Conservation (phyloP, 2,888 invertebrate species). For the Chelonus formosanus region DNA sequence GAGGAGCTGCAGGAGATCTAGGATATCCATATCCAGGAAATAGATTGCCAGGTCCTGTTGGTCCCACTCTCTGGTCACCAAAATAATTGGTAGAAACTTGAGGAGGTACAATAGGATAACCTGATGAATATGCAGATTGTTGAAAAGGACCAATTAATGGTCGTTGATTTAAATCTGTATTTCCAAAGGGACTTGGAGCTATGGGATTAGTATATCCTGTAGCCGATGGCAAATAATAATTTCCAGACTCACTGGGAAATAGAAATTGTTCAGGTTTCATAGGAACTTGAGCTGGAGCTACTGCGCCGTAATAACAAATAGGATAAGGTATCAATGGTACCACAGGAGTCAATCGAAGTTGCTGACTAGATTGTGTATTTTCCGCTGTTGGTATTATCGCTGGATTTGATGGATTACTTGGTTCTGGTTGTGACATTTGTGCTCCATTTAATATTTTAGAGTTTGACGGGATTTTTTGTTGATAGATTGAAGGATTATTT, state of each 20-base stretch:
- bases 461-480: neutral
- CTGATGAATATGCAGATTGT: too few species aligned
- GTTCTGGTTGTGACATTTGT: slow-evolving; percentile 19
- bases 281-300: too few species aligned
- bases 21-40: slow-evolving; percentile 9
- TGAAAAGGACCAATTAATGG: too few species aligned
- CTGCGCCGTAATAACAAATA: too few species aligned
- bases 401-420: slow-evolving; percentile 29
- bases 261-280: too few species aligned
- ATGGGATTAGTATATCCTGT: too few species aligned
- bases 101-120: too few species aligned
- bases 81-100: neutral
- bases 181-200: too few species aligned
- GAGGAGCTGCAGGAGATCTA: slow-evolving; percentile 26
- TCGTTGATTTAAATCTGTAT: too few species aligned
- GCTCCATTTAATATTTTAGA: slow-evolving; percentile 28
- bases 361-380: slow-evolving; percentile 53
- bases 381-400: slow-evolving; percentile 47
- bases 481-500: neutral
- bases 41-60: slow-evolving; percentile 39
- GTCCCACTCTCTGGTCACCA: slow-evolving; percentile 30
- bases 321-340: too few species aligned
- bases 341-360: slow-evolving; percentile 23
- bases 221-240: too few species aligned
- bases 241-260: too few species aligned